Evolutionary conservation across 2,888 invertebrate genomes (phyloP), one percentile per base, ranked within the genome.

Genomic region (Cyaniris semiargus): DNA sequence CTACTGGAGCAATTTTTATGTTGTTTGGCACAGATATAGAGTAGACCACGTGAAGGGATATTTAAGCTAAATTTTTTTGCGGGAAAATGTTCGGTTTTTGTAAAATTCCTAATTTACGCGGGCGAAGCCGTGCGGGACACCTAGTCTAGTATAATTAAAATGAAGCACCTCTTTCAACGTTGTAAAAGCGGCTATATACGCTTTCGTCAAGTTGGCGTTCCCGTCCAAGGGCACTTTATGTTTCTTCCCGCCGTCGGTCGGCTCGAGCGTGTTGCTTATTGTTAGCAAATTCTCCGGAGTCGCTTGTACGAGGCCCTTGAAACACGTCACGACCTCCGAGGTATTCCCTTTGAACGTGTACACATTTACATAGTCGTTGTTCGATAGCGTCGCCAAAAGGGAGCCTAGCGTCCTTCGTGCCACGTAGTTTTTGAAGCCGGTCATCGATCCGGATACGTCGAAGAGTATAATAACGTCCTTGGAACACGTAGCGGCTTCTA

Each of bases 361-460:
- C 44, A 99, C 97, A 84, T 99, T 99, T 78, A 99, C 97, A 87
- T 97, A 99, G 90, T 99, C 99, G 88, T 99, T 99, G 87, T 99
- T 99, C 8, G 98, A 98, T 75, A 99, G 95, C 0, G 99, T 99
- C 80, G 98, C 98, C 83, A 99, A 90, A 79, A 99, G 96, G 66
- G 97, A 97, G 78, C 96, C 95, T 31, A 99, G 96, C 0, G 99
- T 99, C 84, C 97, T 96, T 84, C 96, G 96, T 18, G 98, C 98
- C 56, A 96, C 95, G 83, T 96, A 96, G 85, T 95, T 95, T 77
- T 95, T 94, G 81, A 95, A 95, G 0, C 99, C 99, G 48, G 96
- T 96, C 99, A 99, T 99, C 27, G 99, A 99, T 23, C 99, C 99
- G 75, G 99, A 98, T 78, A 96, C 96, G 87, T 99, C 99, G 80